These are phyloP conservation scores for Stenchaetothrips biformis DNA, from an alignment of 2,888 invertebrate genomes.

Conservation along the genomic window DNA sequence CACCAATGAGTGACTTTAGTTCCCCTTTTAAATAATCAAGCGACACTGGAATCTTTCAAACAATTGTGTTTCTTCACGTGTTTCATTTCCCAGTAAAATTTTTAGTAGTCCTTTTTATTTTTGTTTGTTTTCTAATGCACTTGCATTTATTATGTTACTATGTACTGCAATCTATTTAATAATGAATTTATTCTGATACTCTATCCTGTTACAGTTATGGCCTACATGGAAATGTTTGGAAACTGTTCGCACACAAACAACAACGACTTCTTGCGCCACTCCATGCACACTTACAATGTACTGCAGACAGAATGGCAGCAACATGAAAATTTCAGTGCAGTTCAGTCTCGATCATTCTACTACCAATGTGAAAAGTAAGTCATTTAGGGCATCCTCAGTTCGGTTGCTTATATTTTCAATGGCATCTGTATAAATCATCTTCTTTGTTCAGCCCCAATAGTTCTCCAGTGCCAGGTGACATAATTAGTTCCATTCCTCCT, in stretches of 20 bases:
- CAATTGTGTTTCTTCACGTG: constrained; percentile 10
- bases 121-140: constrained; percentile 28
- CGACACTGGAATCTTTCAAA: background rate
- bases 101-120: background rate
- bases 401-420: background rate
- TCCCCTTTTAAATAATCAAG: background rate
- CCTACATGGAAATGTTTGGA: constrained; percentile 93
- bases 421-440: background rate
- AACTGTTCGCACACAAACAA: constrained; percentile 71
- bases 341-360: background rate
- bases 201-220: constrained; percentile 68
- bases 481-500: constrained; percentile 44
- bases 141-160: constrained; percentile 28
- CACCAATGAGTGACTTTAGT: background rate
- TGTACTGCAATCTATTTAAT: background rate
- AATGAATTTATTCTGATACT: background rate
- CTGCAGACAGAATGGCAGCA: constrained; percentile 45
- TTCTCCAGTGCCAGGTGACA: background rate
- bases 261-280: constrained; percentile 78
- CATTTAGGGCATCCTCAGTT: background rate
- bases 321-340: constrained; percentile 39
- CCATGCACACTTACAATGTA: constrained; percentile 71
- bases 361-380: background rate
- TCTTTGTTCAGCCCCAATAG: background rate
- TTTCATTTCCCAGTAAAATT: background rate